Percentiles rank a stretch among this genome's conserved stretches.
These are phyloP conservation scores for Rotaria sp. DNA, from an alignment of 2,888 invertebrate species.

Conservation along the genomic window DNA sequence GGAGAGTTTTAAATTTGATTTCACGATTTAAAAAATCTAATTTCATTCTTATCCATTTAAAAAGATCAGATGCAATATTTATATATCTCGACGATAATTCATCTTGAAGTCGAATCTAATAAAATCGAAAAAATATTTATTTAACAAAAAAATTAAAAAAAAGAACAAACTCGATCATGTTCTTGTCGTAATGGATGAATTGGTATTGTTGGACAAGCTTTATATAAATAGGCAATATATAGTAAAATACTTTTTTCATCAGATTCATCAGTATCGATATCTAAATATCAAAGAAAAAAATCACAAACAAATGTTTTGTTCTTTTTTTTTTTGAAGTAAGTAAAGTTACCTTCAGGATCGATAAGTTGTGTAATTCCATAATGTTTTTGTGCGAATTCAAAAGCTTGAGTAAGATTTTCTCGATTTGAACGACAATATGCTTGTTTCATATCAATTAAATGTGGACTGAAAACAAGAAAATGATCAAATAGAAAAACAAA, in stretches of 20 bases:
- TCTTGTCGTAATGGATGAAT: not conserved
- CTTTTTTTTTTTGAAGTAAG: not conserved
- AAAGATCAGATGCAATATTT: not conserved
- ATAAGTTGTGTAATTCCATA: constrained; percentile 93
- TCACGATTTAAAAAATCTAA: not conserved
- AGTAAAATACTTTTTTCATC: constrained; percentile 99
- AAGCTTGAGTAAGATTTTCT: constrained; percentile 90
- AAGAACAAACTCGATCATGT: not conserved
- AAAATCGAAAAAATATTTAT: no score
- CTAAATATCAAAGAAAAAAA: constrained; percentile 60
- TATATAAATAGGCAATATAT: constrained; percentile 96
- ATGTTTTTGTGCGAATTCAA: constrained; percentile 89
- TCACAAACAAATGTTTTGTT: no score
- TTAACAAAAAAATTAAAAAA: no score
- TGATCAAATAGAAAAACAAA: no score
- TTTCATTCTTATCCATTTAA: not conserved
- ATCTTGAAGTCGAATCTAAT: not conserved
- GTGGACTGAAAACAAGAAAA: constrained; percentile 63
- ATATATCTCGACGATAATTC: not conserved
- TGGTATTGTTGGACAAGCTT: constrained; percentile 73
- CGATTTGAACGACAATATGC: constrained; percentile 68
- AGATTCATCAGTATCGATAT: constrained; percentile 96
- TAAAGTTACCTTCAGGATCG: constrained; percentile 80
- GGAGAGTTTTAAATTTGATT: not conserved
- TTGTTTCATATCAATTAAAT: constrained; percentile 62